Percentiles rank a stretch among this genome's conserved stretches.
These are phyloP conservation scores for Gallinago jamesoni DNA, from an alignment of 2,113 vertebrate genomes.

Conservation along the genomic window DNA sequence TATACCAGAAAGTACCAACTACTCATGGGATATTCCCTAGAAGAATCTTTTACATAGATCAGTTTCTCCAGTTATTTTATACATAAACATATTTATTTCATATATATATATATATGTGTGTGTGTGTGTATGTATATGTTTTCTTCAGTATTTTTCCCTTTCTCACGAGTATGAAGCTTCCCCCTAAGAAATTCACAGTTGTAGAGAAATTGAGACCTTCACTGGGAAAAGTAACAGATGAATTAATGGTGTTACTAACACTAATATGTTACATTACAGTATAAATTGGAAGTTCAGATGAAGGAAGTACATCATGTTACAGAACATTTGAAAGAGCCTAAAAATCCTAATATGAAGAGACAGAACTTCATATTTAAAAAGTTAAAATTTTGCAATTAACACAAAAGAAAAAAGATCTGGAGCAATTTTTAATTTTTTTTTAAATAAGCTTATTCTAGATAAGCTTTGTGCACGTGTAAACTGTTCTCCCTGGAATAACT, in stretches of 20 bases:
- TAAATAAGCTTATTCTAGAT: neutral
- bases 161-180: neutral
- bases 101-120: neutral
- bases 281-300: neutral
- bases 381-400: neutral
- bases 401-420: neutral
- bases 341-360: neutral
- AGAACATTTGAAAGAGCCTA: neutral
- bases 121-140: neutral
- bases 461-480: neutral
- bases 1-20: neutral
- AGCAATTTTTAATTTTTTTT: neutral
- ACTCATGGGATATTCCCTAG: neutral
- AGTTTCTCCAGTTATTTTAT: neutral
- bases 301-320: neutral
- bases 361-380: neutral
- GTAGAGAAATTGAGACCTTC: neutral
- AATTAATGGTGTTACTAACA: neutral
- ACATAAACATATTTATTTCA: neutral
- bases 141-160: neutral
- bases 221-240: neutral
- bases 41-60: neutral
- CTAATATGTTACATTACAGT: too few relatives aligned
- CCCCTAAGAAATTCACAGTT: neutral
- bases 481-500: neutral